Evolutionary conservation across 2,113 vertebrate species (phyloP), one percentile per base, ranked within the genome.

Genomic region (Spheniscus mendiculus): DNA sequence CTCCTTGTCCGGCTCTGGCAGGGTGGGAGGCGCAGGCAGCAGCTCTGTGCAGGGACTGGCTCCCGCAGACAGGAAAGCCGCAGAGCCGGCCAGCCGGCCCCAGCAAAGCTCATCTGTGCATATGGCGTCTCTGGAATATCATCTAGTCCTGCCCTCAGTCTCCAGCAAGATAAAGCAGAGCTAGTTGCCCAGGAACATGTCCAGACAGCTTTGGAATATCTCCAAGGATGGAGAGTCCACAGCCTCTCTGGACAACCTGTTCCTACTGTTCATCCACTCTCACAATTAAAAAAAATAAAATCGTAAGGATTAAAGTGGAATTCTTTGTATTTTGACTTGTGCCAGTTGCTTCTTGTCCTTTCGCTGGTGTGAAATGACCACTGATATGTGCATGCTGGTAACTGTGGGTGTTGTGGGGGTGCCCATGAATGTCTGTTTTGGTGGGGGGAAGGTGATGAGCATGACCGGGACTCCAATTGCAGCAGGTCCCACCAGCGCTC

Each of bases 341-440:
- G 36, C 36, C 36, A 12, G 26, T 63, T 63, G 61, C 61, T 63
- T 19, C 25, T 40, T 40, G 36, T 63, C 61, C 61, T 40, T 40
- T 27, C 26, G 4, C 25, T 18, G 61, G 22, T 25, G 29, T 20
- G 73, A 55, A 27, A 15, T 8, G 47, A 12, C 45, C 22, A 3
- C 11, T 3, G 58, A 25, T 11, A 30, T 0, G 25, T n/a, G 32
- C 11, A 2, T 10, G 26, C 56, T 10, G 12, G 44, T 30, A 30
- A 10, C 44, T 3, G 34, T 2, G 11, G n/a, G n/a, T 30, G 14
- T 22, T 47, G 27, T 5, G 55, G 73, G 18, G 56, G 29, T 47
- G 19, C 15, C 26, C 34, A 11, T 1, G 6, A 14, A 16, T 6
- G n/a, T 10, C 53, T 17, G 8, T 23, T 42, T 11, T 23, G 58